Percentiles rank a stretch among this genome's conserved stretches.
These are phyloP conservation scores for Catocala nupta DNA, from an alignment of 2,888 invertebrate species.

Conservation along the genomic window DNA sequence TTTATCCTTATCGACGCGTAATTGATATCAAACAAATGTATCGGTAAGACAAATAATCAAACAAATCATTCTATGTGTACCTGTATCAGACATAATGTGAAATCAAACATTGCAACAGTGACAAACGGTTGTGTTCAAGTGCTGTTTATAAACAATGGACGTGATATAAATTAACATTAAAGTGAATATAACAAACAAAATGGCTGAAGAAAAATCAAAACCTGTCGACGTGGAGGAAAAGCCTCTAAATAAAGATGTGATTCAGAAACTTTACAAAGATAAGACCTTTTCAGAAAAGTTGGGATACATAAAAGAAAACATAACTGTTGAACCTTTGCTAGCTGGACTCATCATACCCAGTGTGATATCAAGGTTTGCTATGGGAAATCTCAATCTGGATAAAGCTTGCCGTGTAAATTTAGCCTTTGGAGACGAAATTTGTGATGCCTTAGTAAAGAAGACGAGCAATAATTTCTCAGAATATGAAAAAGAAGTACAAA, in stretches of 20 bases:
- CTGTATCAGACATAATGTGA: conserved; percentile 67
- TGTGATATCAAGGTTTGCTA: conserved; percentile 90
- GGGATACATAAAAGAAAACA: conserved; percentile 79
- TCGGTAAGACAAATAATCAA: conserved; percentile 76
- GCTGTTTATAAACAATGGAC: conserved; percentile 68
- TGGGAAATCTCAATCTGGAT: conserved; percentile 80
- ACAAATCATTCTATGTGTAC: conserved; percentile 63
- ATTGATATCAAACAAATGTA: conserved; percentile 82
- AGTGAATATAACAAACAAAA: conserved; percentile 49
- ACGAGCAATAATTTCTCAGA: conserved; percentile 84
- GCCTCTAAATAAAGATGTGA: conserved; percentile 67
- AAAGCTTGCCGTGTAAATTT: conserved; percentile 81
- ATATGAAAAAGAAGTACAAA: conserved; percentile 89
- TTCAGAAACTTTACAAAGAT: conserved; percentile 62
- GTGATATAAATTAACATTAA: conserved; percentile 39
- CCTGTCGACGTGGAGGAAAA: conserved; percentile 71
- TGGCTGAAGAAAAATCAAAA: conserved; percentile 72
- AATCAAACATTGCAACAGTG: conserved; percentile 66
- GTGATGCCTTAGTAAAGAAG: conserved; percentile 73
- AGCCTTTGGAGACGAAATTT: conserved; percentile 71
- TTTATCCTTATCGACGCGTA: conserved; percentile 75
- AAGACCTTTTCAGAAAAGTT: conserved; percentile 72
- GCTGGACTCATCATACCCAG: conserved; percentile 91
- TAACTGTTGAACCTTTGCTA: conserved; percentile 91
- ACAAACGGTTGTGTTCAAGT: conserved; percentile 56